A percentile compares a stretch with the other conserved stretches of the same genome.
Evolutionary conservation across 2,113 vertebrate species (phyloP).

Genomic region (Dryoscopus gambensis): DNA sequence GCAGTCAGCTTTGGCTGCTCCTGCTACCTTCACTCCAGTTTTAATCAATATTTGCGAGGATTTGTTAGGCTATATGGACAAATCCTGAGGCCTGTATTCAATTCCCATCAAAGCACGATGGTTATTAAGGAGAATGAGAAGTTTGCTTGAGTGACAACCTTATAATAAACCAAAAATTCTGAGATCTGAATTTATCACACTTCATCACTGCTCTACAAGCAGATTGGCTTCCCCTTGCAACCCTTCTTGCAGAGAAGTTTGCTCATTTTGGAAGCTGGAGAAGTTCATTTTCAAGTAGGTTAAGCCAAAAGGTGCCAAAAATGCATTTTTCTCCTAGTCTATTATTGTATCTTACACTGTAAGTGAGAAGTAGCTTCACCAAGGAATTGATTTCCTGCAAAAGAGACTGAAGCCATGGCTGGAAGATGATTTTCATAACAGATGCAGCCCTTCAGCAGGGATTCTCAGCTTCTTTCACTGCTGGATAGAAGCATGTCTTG

Average conservation of each 20-base stretch:
- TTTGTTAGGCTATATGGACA: slow-evolving; percentile 16
- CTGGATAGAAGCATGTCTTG: slow-evolving; percentile 44
- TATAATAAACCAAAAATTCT: not conserved
- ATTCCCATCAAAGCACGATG: not conserved
- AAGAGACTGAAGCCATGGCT: slow-evolving; percentile 37
- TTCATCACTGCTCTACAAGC: slow-evolving; percentile 2
- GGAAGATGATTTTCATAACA: slow-evolving; percentile 55
- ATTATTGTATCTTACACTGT: slow-evolving; percentile 66
- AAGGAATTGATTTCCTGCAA: slow-evolving; percentile 59
- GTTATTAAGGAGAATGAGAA: slow-evolving; percentile 17
- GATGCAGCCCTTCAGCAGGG: slow-evolving; percentile 57
- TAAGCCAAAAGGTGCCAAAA: slow-evolving; percentile 68
- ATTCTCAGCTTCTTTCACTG: slow-evolving; percentile 45
- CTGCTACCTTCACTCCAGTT: not conserved
- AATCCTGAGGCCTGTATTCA: not conserved
- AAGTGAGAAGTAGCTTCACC: slow-evolving; percentile 67
- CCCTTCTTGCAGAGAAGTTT: slow-evolving; percentile 36
- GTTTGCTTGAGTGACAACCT: not conserved
- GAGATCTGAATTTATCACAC: slow-evolving; percentile 24
- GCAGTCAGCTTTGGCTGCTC: not conserved
- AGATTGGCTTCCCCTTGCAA: slow-evolving; percentile 35
- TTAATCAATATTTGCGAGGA: slow-evolving; percentile 34
- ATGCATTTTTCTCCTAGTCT: slow-evolving; percentile 59
- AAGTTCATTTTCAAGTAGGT: slow-evolving; percentile 63
- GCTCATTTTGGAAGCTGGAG: slow-evolving; percentile 38